A percentile compares a stretch with the other conserved stretches of the same genome.
Conservation (phyloP, 1,140 invertebrate species). For the Zaprionus ornatus region DNA sequence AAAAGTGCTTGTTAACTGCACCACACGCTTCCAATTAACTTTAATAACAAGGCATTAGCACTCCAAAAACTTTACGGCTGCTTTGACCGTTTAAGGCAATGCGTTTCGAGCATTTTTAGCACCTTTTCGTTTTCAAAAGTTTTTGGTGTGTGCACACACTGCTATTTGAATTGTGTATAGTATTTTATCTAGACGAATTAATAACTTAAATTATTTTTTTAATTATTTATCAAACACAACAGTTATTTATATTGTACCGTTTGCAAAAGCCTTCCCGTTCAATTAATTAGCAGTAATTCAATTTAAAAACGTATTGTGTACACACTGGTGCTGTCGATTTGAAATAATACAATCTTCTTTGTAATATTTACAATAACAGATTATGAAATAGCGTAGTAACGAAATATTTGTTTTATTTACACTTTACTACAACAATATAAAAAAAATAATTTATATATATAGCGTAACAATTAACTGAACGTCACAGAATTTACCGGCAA, state of each 20-base stretch:
- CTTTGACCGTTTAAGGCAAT: slow-evolving; percentile 28
- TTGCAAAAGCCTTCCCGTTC: neutral
- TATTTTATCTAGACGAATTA: neutral
- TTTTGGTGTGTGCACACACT: slow-evolving; percentile 32
- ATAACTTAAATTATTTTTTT: neutral
- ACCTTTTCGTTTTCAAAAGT: slow-evolving; percentile 7
- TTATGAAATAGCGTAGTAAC: slow-evolving; percentile 23
- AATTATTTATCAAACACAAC: neutral
- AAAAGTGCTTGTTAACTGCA: neutral
- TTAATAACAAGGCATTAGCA: slow-evolving; percentile 43
- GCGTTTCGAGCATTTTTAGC: slow-evolving; percentile 38
- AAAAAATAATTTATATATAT: slow-evolving; percentile 41
- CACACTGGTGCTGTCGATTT: neutral
- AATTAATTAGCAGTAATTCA: neutral
- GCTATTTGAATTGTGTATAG: slow-evolving; percentile 3
- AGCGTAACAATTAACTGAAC: slow-evolving; percentile 37
- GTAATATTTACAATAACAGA: neutral
- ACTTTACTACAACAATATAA: slow-evolving; percentile 61
- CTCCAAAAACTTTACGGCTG: slow-evolving; percentile 18
- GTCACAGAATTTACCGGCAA: neutral
- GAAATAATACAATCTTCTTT: neutral
- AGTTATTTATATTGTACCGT: neutral
- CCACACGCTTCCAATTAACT: slow-evolving; percentile 47
- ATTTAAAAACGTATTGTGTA: neutral
- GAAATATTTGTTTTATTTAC: slow-evolving; percentile 57